Evolutionary conservation across 1,140 invertebrate species (phyloP).

Genomic region (Bombus waltoni): DNA sequence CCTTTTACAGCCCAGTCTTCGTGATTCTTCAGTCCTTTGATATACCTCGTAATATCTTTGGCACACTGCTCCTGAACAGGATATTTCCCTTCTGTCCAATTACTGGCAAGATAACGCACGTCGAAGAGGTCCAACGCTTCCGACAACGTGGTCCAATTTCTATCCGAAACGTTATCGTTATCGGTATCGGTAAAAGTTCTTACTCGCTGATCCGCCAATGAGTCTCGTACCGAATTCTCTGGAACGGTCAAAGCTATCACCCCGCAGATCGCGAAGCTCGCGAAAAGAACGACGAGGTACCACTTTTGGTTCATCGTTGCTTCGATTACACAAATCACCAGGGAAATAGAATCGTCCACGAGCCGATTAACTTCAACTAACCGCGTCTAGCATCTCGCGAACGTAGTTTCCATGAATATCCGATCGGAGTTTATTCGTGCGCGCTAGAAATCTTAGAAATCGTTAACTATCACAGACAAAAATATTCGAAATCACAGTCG

Average conservation of each 20-base stretch:
- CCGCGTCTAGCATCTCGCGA: background rate
- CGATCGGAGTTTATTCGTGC: background rate
- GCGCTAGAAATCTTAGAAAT: background rate
- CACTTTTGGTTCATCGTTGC: constrained; percentile 11
- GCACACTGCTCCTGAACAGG: constrained; percentile 81
- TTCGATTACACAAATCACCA: background rate
- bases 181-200: constrained; percentile 67
- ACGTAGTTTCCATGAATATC: background rate
- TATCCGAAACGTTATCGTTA: constrained; percentile 12
- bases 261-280: background rate
- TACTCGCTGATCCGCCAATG: constrained; percentile 53
- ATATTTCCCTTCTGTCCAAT: constrained; percentile 77
- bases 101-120: constrained; percentile 76
- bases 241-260: background rate
- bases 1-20: constrained; percentile 90
- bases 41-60: constrained; percentile 85
- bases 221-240: constrained; percentile 19
- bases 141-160: constrained; percentile 76
- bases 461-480: constrained; percentile 14
- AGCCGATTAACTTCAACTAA: background rate
- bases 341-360: background rate
- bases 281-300: constrained; percentile 13
- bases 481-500: background rate
- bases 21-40: constrained; percentile 84
- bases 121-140: constrained; percentile 82